phyloP scores from a whole-genome alignment of 2,113 vertebrate species.

The Dromas ardeola region DNA sequence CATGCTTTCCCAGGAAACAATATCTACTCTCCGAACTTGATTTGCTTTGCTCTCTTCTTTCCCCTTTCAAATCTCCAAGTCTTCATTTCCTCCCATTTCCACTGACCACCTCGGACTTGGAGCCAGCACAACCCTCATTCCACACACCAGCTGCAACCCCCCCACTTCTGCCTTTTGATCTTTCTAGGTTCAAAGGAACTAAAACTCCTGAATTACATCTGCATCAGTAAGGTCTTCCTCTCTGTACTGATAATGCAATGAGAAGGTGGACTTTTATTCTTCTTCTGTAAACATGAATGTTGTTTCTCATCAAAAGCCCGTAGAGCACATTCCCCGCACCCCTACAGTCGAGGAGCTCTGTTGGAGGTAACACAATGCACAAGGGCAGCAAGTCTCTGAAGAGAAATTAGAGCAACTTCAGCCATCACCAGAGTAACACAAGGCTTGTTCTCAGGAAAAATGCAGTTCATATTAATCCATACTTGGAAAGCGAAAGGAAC shows the following conservation, averaged over 20 bases:
- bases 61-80: not conserved
- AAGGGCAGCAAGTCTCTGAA: rapidly evolving
- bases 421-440: not conserved
- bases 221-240: not conserved
- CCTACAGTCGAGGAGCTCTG: not conserved
- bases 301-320: rapidly evolving
- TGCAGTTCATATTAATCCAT: not conserved
- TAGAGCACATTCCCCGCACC: not conserved
- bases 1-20: not conserved
- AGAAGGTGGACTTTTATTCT: not conserved
- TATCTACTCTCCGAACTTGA: not conserved
- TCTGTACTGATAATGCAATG: not conserved
- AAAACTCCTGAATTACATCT: not conserved
- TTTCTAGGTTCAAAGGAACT: not conserved
- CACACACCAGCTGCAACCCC: not conserved
- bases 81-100: not conserved
- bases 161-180: not conserved
- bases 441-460: not conserved
- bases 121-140: not conserved
- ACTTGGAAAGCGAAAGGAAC: not conserved
- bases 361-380: rapidly evolving
- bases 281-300: not conserved
- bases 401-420: not conserved
- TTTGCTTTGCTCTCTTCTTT: not conserved
- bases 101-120: not conserved